Conservation (phyloP, 2,113 vertebrate species). For the Corythoichthys haematopterus region DNA sequence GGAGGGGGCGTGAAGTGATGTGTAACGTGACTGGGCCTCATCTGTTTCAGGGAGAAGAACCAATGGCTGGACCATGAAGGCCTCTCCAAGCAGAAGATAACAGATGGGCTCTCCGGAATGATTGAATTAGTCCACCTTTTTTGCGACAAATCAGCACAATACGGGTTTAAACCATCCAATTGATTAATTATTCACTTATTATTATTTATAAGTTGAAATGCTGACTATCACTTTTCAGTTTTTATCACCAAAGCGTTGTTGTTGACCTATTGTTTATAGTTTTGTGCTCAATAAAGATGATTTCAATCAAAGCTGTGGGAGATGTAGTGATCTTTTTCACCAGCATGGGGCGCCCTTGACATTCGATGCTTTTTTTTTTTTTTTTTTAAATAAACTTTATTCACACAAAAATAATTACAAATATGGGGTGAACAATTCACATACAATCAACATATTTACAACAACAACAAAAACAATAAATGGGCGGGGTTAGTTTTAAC, state of each 20-base stretch:
- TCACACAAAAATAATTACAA: too few relatives aligned
- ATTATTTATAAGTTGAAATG: not conserved
- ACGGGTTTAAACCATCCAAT: not conserved
- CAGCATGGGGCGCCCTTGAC: not conserved
- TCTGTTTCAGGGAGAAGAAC: conserved; percentile 6
- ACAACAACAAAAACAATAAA: too few relatives aligned
- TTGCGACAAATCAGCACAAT: conserved; percentile 4
- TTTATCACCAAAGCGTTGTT: conserved; percentile 4
- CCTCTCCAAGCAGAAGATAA: not conserved
- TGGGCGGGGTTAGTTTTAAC: too few relatives aligned
- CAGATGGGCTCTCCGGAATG: conserved; percentile 1
- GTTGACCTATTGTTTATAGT: not conserved
- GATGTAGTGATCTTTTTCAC: not conserved
- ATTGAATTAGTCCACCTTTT: not conserved
- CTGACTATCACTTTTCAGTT: not conserved
- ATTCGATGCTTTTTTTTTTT: not conserved
- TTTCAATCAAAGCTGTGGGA: conserved; percentile 20
- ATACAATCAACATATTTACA: too few relatives aligned
- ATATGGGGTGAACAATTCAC: too few relatives aligned
- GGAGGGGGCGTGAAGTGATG: not conserved
- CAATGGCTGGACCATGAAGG: conserved; percentile 2
- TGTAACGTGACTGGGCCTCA: not conserved
- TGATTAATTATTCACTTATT: not conserved
- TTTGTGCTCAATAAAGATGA: conserved; percentile 48
- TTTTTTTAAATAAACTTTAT: too few relatives aligned